Evolutionary conservation across 37 sponge, comb jelly and placozoan species (phyloP), one percentile per base, ranked within the genome.

Genomic region (Theonella swinhoei): DNA sequence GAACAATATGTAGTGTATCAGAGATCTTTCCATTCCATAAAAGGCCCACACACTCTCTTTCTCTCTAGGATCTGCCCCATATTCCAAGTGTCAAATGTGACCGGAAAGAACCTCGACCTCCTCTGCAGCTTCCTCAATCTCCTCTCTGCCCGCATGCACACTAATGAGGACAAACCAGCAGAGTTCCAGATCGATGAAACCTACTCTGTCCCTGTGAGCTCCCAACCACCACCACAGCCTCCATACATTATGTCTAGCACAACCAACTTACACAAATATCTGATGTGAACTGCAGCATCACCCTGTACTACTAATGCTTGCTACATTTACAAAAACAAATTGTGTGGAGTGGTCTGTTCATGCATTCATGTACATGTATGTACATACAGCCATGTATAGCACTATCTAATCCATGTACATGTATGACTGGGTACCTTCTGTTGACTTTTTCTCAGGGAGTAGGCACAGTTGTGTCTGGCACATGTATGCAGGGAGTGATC

Each of bases 61-160:
- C 41, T 47, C 47, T 72, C 30, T 36, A 94, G 99, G 86, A 89
- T 98, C 24, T 98, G 99, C 83, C 99, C 99, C 31, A 96, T 98
- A 39, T 98, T 98, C 80, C 99, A 98, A 85, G 96, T 98, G 70
- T 98, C 99, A 41, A 98, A 98, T 74, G 99, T 98, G 42, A 96
- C 97, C 25, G 99, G 99, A 24, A 81, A 83, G 70, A 98, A 98
- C 86, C 93, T 98, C 62, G 93, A 85, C 40, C 91, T 96, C n/a
- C 86, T 98, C 64, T 92, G 89, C 78, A 80, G 62, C 62, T 98
- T 98, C 85, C 89, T 98, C 75, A 96, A 92, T 83, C 78, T 98
- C 68, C 88, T 98, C 64, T 86, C 93, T 23, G 87, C 84, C 25
- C 61, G 97, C 22, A 98, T 96, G 89, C 82, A 78, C 35, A 61